phyloP scores from a whole-genome alignment of 2,888 invertebrate species.

The Deroplatys truncata region DNA sequence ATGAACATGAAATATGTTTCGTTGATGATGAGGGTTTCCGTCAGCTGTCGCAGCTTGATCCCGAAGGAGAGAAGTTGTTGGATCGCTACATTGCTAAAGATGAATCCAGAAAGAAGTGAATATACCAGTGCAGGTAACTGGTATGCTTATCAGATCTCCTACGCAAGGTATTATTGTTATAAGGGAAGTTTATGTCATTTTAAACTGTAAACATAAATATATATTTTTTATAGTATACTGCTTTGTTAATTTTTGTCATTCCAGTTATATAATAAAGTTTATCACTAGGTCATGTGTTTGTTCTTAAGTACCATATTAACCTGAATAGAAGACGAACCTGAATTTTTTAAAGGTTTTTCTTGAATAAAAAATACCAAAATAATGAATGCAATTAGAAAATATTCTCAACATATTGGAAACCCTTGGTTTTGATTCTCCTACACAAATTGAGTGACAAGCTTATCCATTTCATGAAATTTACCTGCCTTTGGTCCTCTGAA shows the following conservation, averaged over 20 bases:
- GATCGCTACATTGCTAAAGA: slow-evolving; percentile 70
- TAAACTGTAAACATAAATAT: neutral
- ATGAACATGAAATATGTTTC: slow-evolving; percentile 97
- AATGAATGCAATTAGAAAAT: too few relatives aligned
- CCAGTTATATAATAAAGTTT: neutral
- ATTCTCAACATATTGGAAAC: too few relatives aligned
- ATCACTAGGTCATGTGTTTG: neutral
- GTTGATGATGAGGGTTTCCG: slow-evolving; percentile 95
- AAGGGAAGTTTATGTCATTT: neutral
- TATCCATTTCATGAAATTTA: too few relatives aligned
- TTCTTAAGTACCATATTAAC: too few relatives aligned
- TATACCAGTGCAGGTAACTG: slow-evolving; percentile 18
- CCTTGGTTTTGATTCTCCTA: too few relatives aligned
- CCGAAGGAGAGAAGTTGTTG: slow-evolving; percentile 72
- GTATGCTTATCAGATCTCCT: neutral
- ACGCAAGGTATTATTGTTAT: neutral
- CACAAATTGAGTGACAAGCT: too few relatives aligned
- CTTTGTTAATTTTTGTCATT: neutral
- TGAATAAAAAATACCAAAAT: too few relatives aligned
- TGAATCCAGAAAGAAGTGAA: slow-evolving; percentile 46
- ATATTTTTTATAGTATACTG: neutral
- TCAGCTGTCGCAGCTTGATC: slow-evolving; percentile 81
- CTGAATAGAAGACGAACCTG: too few relatives aligned
- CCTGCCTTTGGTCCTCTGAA: too few relatives aligned
- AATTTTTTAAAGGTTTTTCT: too few relatives aligned